phyloP scores from a whole-genome alignment of 2,888 invertebrate species.

The Punctoribates punctum region DNA sequence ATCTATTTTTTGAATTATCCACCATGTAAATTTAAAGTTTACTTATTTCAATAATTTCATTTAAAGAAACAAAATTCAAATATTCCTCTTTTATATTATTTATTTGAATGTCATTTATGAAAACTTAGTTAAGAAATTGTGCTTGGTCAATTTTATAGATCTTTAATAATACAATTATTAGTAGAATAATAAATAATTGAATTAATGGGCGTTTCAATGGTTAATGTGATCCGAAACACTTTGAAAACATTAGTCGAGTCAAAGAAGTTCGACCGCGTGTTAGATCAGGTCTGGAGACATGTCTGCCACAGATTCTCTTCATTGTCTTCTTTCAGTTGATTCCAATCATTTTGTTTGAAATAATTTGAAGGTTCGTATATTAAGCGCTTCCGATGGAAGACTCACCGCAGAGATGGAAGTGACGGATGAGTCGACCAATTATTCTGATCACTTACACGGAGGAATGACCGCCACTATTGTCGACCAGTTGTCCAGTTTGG shows the following conservation, averaged over 20 bases:
- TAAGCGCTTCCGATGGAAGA: slow-evolving; percentile 21
- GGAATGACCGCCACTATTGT: slow-evolving; percentile 77
- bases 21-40: too few relatives aligned
- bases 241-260: slow-evolving; percentile 11
- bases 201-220: neutral
- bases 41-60: too few relatives aligned
- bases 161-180: too few relatives aligned
- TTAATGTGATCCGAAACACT: neutral
- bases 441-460: slow-evolving; percentile 72
- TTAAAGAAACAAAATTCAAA: too few relatives aligned
- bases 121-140: too few relatives aligned
- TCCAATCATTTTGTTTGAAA: neutral
- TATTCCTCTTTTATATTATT: too few relatives aligned
- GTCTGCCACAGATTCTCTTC: too few relatives aligned
- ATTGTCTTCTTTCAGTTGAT: too few relatives aligned
- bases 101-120: too few relatives aligned
- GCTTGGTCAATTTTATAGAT: too few relatives aligned
- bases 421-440: slow-evolving; percentile 69
- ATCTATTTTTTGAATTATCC: too few relatives aligned
- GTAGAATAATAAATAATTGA: too few relatives aligned
- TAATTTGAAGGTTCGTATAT: slow-evolving; percentile 34
- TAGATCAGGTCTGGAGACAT: neutral
- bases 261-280: neutral
- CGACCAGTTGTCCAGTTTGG: slow-evolving; percentile 72
- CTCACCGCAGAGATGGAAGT: slow-evolving; percentile 64